Conservation (phyloP, 1,140 invertebrate genomes). For the Plodia interpunctella region DNA sequence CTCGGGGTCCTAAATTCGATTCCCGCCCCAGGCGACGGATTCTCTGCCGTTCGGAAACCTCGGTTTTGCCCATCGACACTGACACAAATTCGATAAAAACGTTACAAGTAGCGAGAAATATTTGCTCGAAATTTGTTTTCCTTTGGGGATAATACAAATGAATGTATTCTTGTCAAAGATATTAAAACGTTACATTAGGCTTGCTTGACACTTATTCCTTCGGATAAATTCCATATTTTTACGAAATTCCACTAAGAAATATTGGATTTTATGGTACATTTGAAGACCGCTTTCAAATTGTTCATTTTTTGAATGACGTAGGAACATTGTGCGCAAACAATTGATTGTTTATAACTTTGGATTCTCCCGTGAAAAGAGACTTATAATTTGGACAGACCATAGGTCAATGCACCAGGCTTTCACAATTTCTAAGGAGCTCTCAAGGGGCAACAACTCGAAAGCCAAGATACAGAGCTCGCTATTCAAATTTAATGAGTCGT, state of each 20-base stretch:
- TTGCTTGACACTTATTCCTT: too few species aligned
- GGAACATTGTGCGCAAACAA: too few species aligned
- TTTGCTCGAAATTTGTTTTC: slow-evolving; percentile 41
- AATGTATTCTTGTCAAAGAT: not conserved
- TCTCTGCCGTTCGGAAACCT: slow-evolving; percentile 39
- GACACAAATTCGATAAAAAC: slow-evolving; percentile 50
- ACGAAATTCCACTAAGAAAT: too few species aligned
- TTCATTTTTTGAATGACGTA: too few species aligned
- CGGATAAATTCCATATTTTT: too few species aligned
- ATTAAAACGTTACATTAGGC: too few species aligned
- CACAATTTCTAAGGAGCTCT: slow-evolving; percentile 26
- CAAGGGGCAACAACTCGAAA: slow-evolving; percentile 19
- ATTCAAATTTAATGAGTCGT: slow-evolving; percentile 20
- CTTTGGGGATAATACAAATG: slow-evolving; percentile 7
- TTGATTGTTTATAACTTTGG: too few species aligned
- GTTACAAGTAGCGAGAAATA: slow-evolving; percentile 28
- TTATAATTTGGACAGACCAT: too few species aligned
- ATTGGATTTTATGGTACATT: too few species aligned
- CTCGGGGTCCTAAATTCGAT: slow-evolving; percentile 63
- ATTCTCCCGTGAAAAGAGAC: too few species aligned
- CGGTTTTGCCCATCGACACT: slow-evolving; percentile 37
- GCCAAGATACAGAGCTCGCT: not conserved
- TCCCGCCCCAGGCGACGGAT: slow-evolving; percentile 47
- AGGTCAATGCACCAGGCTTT: slow-evolving; percentile 16
- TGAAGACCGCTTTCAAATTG: too few species aligned